Evolutionary conservation across 2,888 invertebrate genomes (phyloP).

Genomic region (Luffia ferchaultella): DNA sequence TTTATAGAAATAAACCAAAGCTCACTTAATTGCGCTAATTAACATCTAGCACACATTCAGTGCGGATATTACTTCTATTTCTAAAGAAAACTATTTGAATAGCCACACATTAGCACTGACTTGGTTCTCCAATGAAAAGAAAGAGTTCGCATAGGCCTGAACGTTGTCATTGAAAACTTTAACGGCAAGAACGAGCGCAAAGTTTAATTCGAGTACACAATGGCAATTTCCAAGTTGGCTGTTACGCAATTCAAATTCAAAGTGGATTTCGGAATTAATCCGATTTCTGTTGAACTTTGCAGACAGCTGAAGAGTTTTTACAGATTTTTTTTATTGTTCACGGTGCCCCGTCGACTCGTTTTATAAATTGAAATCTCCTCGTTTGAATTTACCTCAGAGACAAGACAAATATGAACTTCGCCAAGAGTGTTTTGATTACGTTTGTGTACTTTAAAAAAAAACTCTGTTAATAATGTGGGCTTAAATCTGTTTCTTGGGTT

Average conservation of each 20-base stretch:
- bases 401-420: background rate
- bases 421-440: background rate
- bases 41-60: too few relatives aligned
- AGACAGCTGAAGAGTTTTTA: constrained; percentile 32
- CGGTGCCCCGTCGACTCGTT: background rate
- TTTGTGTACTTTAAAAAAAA: background rate
- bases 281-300: constrained; percentile 42
- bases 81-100: too few relatives aligned
- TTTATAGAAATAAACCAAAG: too few relatives aligned
- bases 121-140: too few relatives aligned
- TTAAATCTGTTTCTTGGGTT: too few relatives aligned
- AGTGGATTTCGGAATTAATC: constrained; percentile 49
- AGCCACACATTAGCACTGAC: too few relatives aligned
- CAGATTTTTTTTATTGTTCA: constrained; percentile 19
- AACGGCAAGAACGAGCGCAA: constrained; percentile 21
- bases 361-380: background rate
- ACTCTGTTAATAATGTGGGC: background rate
- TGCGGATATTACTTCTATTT: too few relatives aligned
- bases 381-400: background rate
- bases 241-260: constrained; percentile 42
- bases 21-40: too few relatives aligned
- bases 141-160: constrained; percentile 20
- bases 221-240: constrained; percentile 44
- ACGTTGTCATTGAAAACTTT: constrained; percentile 28
- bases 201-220: constrained; percentile 47